These are phyloP conservation scores for Pygoscelis adeliae DNA, from an alignment of 2,113 vertebrate genomes.

Conservation along the genomic window DNA sequence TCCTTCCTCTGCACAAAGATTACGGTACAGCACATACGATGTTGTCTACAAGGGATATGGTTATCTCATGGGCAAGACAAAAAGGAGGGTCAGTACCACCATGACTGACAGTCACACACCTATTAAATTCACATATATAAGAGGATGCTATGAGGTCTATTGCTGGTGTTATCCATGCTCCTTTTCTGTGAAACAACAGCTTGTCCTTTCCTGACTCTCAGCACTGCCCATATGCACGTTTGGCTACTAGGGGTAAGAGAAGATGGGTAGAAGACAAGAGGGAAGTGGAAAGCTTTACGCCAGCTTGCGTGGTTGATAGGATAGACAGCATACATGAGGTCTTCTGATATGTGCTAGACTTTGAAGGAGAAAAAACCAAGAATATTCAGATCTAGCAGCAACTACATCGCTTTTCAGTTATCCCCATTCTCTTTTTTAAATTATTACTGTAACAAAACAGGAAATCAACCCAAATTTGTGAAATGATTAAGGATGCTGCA, in stretches of 20 bases:
- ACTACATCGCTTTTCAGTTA: background rate
- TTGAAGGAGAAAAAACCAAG: background rate
- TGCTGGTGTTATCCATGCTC: background rate
- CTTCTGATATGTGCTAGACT: background rate
- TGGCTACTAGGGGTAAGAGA: background rate
- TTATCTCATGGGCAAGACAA: background rate
- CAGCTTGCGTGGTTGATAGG: background rate
- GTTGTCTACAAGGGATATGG: background rate
- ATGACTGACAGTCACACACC: background rate
- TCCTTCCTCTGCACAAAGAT: background rate
- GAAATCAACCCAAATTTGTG: background rate
- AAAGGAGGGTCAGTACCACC: background rate
- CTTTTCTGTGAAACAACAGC: background rate
- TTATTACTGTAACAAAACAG: background rate
- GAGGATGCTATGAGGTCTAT: background rate
- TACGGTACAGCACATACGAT: background rate
- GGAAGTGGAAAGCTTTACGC: background rate
- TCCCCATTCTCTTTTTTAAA: background rate
- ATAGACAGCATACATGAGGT: background rate
- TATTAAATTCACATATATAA: background rate
- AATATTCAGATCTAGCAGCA: background rate
- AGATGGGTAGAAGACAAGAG: background rate
- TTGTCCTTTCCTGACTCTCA: background rate
- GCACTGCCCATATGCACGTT: background rate
- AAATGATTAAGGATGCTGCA: background rate